A percentile compares a stretch with the other conserved stretches of the same genome.
Conservation (phyloP, 2,113 vertebrate genomes). For the Microcebus tavaratra region DNA sequence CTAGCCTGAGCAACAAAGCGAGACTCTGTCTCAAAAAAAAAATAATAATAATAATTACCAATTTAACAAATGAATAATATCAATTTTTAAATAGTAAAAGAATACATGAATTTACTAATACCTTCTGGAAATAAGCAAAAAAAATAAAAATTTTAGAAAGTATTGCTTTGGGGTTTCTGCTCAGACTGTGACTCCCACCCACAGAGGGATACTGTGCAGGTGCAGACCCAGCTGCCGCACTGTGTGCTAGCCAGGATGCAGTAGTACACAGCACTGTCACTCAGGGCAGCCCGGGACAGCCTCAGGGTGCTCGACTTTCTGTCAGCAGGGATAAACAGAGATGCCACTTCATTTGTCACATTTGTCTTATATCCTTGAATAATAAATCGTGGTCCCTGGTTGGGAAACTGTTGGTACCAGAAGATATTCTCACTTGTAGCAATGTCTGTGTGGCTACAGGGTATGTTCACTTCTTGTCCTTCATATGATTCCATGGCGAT, state of each 20-base stretch:
- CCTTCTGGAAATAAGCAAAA: background rate
- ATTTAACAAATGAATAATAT: background rate
- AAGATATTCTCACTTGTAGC: slow-evolving; percentile 20
- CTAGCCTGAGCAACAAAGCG: too few species aligned
- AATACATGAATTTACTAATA: background rate
- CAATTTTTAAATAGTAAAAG: background rate
- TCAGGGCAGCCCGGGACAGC: background rate
- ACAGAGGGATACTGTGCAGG: background rate
- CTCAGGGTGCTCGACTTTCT: slow-evolving; percentile 49
- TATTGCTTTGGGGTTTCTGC: background rate
- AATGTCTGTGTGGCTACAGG: slow-evolving; percentile 36
- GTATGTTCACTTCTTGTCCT: slow-evolving; percentile 58
- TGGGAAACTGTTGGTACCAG: slow-evolving; percentile 61
- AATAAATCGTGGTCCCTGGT: slow-evolving; percentile 17
- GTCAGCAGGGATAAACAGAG: slow-evolving; percentile 32
- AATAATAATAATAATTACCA: too few species aligned
- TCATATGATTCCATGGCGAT: background rate
- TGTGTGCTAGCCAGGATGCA: slow-evolving; percentile 45
- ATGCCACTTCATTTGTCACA: background rate
- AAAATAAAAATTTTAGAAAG: background rate
- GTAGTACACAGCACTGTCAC: slow-evolving; percentile 46
- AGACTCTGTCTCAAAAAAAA: too few species aligned
- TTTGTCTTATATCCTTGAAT: slow-evolving; percentile 44
- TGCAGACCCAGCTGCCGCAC: background rate
- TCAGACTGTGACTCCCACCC: too few species aligned